phyloP scores from a whole-genome alignment of 2,113 vertebrate species.

The Rhipidura dahli region DNA sequence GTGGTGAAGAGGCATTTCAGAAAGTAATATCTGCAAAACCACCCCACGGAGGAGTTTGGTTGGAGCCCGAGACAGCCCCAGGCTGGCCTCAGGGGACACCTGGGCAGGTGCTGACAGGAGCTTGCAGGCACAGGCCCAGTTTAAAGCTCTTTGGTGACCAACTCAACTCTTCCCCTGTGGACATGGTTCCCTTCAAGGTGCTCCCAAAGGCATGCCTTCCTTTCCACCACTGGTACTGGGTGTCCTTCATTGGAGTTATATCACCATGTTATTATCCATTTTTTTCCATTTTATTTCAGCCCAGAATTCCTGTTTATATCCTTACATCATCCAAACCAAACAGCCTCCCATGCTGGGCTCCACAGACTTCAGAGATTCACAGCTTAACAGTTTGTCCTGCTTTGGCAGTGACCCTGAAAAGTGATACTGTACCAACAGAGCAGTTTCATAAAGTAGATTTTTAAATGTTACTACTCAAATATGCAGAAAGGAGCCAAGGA shows the following conservation, averaged over 20 bases:
- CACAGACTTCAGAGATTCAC: neutral
- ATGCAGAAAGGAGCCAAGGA: neutral
- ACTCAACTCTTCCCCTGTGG: neutral
- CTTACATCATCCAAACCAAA: neutral
- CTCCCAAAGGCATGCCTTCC: neutral
- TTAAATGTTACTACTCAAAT: neutral
- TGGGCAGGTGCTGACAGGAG: neutral
- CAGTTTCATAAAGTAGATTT: neutral
- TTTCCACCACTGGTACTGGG: neutral
- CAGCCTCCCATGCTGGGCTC: neutral
- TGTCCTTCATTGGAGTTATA: neutral
- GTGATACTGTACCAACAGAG: neutral
- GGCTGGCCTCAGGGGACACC: neutral
- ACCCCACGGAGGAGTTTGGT: neutral
- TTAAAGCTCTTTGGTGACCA: neutral
- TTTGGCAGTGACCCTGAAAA: neutral
- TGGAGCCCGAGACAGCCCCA: neutral
- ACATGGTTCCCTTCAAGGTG: neutral
- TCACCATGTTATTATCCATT: accelerated
- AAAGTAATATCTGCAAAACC: neutral
- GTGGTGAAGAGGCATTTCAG: conserved; percentile 22
- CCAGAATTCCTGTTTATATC: neutral
- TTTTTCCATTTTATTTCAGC: neutral
- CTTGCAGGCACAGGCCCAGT: neutral
- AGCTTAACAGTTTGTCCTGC: neutral